Evolutionary conservation across 2,113 vertebrate species (phyloP).

Genomic region (Dendropsophus ebraccatus): DNA sequence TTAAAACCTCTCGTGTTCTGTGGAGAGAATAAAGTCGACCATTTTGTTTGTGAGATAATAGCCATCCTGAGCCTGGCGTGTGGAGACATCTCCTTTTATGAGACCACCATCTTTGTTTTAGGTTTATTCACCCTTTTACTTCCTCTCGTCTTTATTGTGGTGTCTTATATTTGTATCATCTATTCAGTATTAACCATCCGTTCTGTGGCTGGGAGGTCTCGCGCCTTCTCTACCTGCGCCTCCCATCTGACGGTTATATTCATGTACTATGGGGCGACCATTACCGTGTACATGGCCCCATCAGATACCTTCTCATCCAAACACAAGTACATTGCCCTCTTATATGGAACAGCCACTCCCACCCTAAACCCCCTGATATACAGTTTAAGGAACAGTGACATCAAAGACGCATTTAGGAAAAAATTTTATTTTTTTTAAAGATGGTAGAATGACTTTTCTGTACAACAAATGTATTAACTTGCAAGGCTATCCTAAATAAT

Average conservation of each 20-base stretch:
- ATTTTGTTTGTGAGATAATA: conserved; percentile 52
- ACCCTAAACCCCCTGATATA: neutral
- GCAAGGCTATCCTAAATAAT: no score
- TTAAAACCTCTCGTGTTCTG: conserved; percentile 13
- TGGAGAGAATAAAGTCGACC: conserved; percentile 27
- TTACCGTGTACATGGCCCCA: conserved; percentile 11
- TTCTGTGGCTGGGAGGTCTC: neutral
- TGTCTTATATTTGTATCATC: conserved; percentile 2
- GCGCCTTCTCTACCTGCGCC: neutral
- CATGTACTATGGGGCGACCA: neutral
- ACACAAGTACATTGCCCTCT: neutral
- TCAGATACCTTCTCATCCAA: neutral
- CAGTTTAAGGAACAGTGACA: no score
- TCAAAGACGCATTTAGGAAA: no score
- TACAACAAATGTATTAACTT: no score
- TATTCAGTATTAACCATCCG: conserved; percentile 2
- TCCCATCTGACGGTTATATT: conserved; percentile 3
- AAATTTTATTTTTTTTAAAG: neutral
- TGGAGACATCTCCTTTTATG: neutral
- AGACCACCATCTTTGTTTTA: neutral
- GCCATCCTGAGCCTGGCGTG: conserved; percentile 36
- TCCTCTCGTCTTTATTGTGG: conserved; percentile 28
- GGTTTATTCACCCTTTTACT: neutral
- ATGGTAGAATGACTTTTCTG: no score
- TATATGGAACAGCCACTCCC: neutral